These are phyloP conservation scores for Plagodis dolabraria DNA, from an alignment of 2,888 invertebrate genomes.

Conservation along the genomic window DNA sequence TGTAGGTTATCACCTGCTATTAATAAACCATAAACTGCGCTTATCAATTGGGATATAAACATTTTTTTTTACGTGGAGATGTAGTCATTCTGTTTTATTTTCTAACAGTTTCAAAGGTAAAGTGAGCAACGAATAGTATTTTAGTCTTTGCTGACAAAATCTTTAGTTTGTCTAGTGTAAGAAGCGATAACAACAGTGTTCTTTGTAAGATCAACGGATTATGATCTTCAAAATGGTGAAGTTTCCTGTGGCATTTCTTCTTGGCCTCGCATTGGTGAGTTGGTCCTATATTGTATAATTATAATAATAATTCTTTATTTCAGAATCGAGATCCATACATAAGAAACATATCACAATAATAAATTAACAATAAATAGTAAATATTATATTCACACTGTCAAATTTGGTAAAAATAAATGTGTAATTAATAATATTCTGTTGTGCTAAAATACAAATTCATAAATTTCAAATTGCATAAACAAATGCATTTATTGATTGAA, in stretches of 20 bases:
- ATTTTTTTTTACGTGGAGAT: slow-evolving; percentile 46
- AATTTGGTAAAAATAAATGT: too few species aligned
- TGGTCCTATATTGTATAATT: too few species aligned
- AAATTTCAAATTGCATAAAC: too few species aligned
- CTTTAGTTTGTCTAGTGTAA: slow-evolving; percentile 64
- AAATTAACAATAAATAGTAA: too few species aligned
- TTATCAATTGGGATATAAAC: slow-evolving; percentile 51
- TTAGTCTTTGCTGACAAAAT: slow-evolving; percentile 73
- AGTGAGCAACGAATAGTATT: slow-evolving; percentile 40
- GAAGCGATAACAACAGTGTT: slow-evolving; percentile 50
- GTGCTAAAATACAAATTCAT: too few species aligned
- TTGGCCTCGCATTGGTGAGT: slow-evolving; percentile 61
- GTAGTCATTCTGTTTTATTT: slow-evolving; percentile 49
- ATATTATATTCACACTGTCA: too few species aligned
- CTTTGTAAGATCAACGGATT: slow-evolving; percentile 34
- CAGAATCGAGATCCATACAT: too few species aligned
- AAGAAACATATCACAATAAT: too few species aligned
- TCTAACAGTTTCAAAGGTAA: slow-evolving; percentile 14
- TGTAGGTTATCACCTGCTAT: slow-evolving; percentile 57
- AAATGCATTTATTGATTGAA: too few species aligned
- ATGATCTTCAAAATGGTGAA: slow-evolving; percentile 54
- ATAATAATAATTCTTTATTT: too few species aligned
- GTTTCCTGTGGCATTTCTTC: slow-evolving; percentile 42
- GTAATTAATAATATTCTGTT: too few species aligned
- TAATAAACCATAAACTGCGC: slow-evolving; percentile 51